These are phyloP conservation scores for Megalops cyprinoides DNA, from an alignment of 2,797 vertebrate genomes.

Conservation along the genomic window DNA sequence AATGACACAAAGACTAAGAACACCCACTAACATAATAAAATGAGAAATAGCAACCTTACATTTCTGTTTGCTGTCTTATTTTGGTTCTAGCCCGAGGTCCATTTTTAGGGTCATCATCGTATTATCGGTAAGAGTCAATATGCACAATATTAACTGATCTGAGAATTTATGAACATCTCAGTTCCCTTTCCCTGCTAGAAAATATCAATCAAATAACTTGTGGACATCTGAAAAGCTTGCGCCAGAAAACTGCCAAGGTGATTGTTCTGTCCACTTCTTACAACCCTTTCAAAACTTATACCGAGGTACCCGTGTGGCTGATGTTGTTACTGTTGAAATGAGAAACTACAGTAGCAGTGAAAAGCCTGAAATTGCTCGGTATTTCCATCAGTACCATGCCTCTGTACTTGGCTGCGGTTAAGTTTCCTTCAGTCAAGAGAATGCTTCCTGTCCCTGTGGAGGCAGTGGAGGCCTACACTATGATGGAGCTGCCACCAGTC, in stretches of 20 bases:
- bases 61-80: neutral
- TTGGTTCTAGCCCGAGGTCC: neutral
- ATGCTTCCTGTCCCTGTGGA: conserved; percentile 29
- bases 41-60: neutral
- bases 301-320: neutral
- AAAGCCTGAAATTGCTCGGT: conserved; percentile 33
- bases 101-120: neutral
- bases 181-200: conserved; percentile 2
- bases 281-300: conserved; percentile 25
- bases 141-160: neutral
- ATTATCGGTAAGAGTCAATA: neutral
- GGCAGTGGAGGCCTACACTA: conserved; percentile 9
- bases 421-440: conserved; percentile 33
- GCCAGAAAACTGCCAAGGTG: neutral
- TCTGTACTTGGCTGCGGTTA: conserved; percentile 28
- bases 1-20: neutral
- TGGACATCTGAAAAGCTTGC: conserved; percentile 6
- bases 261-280: conserved; percentile 23
- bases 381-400: conserved; percentile 28
- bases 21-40: neutral
- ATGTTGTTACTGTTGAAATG: conserved; percentile 22
- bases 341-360: conserved; percentile 28
- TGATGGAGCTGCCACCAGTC: conserved; percentile 28
- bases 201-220: conserved; percentile 8
- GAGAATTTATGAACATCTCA: neutral